Base-by-base conservation (phyloP, 1,140 invertebrate species). In the Gonatopus flavifemur region DNA sequence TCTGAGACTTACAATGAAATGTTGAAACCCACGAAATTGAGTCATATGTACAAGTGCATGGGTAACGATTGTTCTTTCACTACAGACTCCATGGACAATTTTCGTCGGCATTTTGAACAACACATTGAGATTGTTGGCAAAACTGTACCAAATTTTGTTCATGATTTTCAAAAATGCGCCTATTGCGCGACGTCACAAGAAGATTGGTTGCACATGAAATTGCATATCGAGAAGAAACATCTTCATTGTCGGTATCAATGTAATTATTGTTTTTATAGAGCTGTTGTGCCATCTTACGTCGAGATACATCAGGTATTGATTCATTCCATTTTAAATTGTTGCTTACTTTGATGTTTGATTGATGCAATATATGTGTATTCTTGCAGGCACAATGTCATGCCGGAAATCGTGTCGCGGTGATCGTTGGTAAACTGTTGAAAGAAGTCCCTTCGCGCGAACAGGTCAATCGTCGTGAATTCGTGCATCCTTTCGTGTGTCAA, bases 1-100 rank as follows among this genome's bases (percentile, higher is more conserved):
- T 15, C 61, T 0, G 57, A 66, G 0, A 59, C 58, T 1, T 79
- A 70, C 7, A 48, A 51, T 5, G 45, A 43, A 0, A 79, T 80
- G 77, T 24, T 77, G 1, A 55, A 58, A 3, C 44, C 55, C 0
- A 33, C 49, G 0, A 79, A 77, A 31, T 45, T 81, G 3, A 46
- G 51, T 16, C 68, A 80, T 12, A 60, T 85, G 5, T 85, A 81
- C 47, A 86, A 85, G 51, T 86, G 84, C 50, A 84, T 84, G 77
- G 66, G 57, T 3, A 67, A 65, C 12, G 56, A 69, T 13, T 86
- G 84, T 59, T 64, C 59, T 12, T 86, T 74, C 41, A 74, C 77
- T 0, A 80, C 78, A 0, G 76, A 78, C 21, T 54, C 46, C 1
- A 38, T 61, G 0, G 47, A 66, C 0, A 25, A 63, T 0, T 83